Evolutionary conservation across 2,113 vertebrate genomes (phyloP).

Genomic region (Neotragus moschatus): DNA sequence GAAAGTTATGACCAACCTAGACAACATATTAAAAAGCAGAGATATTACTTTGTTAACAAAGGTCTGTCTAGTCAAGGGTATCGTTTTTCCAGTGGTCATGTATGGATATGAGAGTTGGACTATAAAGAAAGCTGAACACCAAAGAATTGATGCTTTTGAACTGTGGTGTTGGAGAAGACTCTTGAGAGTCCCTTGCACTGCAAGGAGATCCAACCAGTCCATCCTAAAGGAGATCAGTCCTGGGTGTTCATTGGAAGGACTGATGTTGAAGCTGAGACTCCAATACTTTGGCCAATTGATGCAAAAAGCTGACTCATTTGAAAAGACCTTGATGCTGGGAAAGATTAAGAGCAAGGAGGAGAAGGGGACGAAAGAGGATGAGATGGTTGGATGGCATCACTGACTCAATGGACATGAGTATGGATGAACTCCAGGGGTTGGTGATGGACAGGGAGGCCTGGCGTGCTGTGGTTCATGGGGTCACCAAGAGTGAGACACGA

Average conservation of each 20-base stretch:
- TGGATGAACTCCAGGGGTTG: background rate
- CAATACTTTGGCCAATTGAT: background rate
- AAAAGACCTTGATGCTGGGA: background rate
- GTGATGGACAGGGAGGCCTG: background rate
- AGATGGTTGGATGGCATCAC: background rate
- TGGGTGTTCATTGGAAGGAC: background rate
- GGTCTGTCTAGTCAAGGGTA: background rate
- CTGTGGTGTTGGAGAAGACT: background rate
- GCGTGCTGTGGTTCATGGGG: background rate
- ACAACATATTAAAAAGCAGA: background rate
- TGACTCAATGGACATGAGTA: background rate
- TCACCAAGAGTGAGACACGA: rapidly evolving
- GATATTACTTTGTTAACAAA: background rate
- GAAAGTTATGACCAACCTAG: background rate
- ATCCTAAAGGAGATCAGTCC: background rate
- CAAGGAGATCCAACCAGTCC: background rate
- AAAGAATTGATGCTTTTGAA: background rate
- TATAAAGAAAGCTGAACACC: background rate
- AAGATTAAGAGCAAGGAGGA: background rate
- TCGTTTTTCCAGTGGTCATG: background rate
- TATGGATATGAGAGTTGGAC: background rate
- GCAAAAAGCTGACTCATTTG: background rate
- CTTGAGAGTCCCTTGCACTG: background rate
- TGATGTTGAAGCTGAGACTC: background rate
- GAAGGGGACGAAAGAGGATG: background rate